These are phyloP conservation scores for Deilephila porcellus DNA, from an alignment of 2,888 invertebrate genomes.

Conservation along the genomic window DNA sequence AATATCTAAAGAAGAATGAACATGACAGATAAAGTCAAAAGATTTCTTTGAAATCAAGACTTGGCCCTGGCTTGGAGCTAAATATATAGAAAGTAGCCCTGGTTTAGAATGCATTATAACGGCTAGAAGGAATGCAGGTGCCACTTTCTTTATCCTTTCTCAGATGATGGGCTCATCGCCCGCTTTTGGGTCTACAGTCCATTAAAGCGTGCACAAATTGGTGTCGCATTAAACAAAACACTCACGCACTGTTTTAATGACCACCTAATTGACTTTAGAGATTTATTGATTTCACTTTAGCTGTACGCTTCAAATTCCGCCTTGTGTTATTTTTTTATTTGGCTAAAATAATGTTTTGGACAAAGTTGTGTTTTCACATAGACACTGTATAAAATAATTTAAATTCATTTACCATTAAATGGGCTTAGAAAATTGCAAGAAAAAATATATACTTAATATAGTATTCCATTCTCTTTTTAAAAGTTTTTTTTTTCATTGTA, in stretches of 20 bases:
- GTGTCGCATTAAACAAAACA: slow-evolving; percentile 26
- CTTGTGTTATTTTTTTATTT: too few relatives aligned
- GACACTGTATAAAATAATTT: too few relatives aligned
- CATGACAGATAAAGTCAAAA: too few relatives aligned
- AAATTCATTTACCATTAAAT: too few relatives aligned
- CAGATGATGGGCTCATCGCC: slow-evolving; percentile 27
- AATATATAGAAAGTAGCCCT: slow-evolving; percentile 14
- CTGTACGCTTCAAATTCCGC: neutral
- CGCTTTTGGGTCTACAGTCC: slow-evolving; percentile 30
- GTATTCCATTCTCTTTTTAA: too few relatives aligned
- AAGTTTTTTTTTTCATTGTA: too few relatives aligned
- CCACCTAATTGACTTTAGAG: slow-evolving; percentile 2
- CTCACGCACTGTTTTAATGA: slow-evolving; percentile 26
- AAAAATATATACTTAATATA: too few relatives aligned
- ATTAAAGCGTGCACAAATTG: slow-evolving; percentile 20
- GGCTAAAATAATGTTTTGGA: too few relatives aligned
- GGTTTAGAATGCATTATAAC: slow-evolving; percentile 38
- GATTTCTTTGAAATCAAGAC: neutral
- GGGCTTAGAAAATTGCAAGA: too few relatives aligned
- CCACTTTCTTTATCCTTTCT: slow-evolving; percentile 56
- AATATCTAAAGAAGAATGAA: too few relatives aligned
- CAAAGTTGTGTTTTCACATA: too few relatives aligned
- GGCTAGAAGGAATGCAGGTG: slow-evolving; percentile 50
- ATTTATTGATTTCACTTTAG: slow-evolving; percentile 25
- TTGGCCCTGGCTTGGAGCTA: neutral